Conservation (phyloP, 2,113 vertebrate species). For the Hepsetus odoe region DNA sequence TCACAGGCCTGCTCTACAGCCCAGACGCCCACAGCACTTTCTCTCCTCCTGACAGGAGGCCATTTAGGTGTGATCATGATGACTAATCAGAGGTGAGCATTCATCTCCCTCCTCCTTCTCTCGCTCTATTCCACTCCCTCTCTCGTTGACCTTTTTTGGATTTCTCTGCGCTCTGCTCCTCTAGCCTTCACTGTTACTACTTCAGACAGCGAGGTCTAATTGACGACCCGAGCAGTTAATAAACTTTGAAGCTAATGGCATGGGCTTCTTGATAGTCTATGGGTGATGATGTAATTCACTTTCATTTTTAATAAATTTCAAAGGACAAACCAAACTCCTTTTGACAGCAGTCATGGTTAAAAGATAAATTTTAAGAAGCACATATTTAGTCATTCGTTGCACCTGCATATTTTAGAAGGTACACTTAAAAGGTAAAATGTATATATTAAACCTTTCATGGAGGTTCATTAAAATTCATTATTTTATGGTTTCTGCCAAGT, state of each 20-base stretch:
- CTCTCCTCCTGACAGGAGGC: constrained; percentile 42
- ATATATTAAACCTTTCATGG: no score
- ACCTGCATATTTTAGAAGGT: no score
- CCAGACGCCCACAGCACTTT: constrained; percentile 38
- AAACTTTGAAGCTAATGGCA: constrained; percentile 27
- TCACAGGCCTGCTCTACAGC: constrained; percentile 28
- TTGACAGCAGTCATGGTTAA: neutral
- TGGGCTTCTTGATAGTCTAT: neutral
- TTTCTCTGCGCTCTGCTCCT: constrained; percentile 29
- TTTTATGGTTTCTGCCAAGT: no score
- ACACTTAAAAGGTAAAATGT: no score
- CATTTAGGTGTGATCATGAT: constrained; percentile 51
- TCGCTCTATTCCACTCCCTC: constrained; percentile 13
- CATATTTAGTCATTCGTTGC: no score
- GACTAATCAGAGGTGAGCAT: constrained; percentile 53
- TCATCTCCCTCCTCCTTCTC: constrained; percentile 31
- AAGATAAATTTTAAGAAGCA: neutral
- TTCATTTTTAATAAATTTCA: constrained; percentile 30
- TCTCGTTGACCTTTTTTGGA: constrained; percentile 39
- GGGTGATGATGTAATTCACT: constrained; percentile 4
- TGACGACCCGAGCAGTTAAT: constrained; percentile 41
- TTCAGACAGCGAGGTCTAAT: constrained; percentile 44
- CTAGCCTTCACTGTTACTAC: constrained; percentile 23
- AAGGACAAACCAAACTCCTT: neutral
- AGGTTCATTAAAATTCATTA: no score